A percentile compares a stretch with the other conserved stretches of the same genome.
Evolutionary conservation across 1,140 invertebrate species (phyloP).

Genomic region (Mesaphorura yosii): DNA sequence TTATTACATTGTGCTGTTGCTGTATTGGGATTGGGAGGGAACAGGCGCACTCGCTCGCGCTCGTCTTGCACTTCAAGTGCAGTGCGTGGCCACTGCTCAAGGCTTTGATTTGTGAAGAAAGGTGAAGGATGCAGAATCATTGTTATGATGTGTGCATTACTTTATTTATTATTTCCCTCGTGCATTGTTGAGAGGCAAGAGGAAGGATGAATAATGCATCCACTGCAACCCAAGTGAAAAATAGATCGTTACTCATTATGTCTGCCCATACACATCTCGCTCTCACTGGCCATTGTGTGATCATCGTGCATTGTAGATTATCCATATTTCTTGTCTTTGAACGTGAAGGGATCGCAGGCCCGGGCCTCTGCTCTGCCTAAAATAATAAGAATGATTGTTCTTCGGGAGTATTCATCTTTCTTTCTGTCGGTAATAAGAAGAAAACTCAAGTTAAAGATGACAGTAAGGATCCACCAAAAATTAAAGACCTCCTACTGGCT

Average conservation of each 20-base stretch:
- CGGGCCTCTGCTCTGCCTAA: not conserved
- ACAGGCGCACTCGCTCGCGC: no score
- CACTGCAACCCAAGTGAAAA: conserved; percentile 16
- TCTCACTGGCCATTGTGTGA: not conserved
- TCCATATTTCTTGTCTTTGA: no score
- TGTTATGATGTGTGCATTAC: not conserved
- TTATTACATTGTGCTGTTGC: no score
- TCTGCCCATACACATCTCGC: conserved; percentile 3
- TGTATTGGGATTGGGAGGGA: no score
- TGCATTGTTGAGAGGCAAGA: not conserved
- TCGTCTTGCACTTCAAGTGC: not conserved
- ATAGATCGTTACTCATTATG: conserved; percentile 28
- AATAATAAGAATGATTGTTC: conserved; percentile 25
- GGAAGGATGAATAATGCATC: conserved; percentile 12
- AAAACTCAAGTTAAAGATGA: conserved; percentile 23
- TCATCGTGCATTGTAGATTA: no score
- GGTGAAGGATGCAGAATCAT: not conserved
- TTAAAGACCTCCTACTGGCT: conserved; percentile 32
- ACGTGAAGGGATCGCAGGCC: not conserved
- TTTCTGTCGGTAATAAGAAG: no score
- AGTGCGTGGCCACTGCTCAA: not conserved
- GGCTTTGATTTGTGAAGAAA: not conserved
- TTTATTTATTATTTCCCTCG: not conserved
- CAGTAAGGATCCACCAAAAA: conserved; percentile 30
- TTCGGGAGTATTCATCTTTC: conserved; percentile 18